These are phyloP conservation scores for Salvelinus sp. DNA, from an alignment of 2,113 vertebrate species.

Conservation along the genomic window DNA sequence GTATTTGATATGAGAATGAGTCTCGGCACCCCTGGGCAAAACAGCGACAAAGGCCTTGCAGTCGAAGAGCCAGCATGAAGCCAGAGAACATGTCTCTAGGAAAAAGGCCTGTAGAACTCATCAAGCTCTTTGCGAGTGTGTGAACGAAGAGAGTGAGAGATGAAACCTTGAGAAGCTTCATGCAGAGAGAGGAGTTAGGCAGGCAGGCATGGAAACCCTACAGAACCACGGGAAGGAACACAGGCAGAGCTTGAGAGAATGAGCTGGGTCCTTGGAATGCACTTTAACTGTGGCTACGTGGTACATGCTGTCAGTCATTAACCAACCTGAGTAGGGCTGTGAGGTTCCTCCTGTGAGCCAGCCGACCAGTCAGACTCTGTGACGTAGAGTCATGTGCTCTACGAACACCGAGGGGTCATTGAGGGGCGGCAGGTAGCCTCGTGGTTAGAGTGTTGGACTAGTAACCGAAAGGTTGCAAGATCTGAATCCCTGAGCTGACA, in stretches of 20 bases:
- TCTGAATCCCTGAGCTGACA: too few species aligned
- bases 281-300: not conserved
- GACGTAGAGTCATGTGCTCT: constrained; percentile 5
- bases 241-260: not conserved
- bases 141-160: not conserved
- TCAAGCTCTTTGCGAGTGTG: not conserved
- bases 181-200: not conserved
- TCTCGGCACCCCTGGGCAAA: not conserved
- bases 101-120: not conserved
- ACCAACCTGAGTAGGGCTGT: constrained; percentile 11
- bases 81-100: not conserved
- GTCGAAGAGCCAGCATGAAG: not conserved
- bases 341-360: not conserved
- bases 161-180: constrained; percentile 1
- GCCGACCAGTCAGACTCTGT: not conserved
- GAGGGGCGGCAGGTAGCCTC: too few species aligned
- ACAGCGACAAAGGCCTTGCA: not conserved
- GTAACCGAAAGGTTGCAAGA: too few species aligned
- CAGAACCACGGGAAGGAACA: not conserved
- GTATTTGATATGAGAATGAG: too few species aligned
- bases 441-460: too few species aligned
- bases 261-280: constrained; percentile 16
- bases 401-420: not conserved
- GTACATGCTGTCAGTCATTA: constrained; percentile 38
- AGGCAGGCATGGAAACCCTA: not conserved